Evolutionary conservation across 2,113 vertebrate species (phyloP).

Genomic region (Cynopterus brachyotis): DNA sequence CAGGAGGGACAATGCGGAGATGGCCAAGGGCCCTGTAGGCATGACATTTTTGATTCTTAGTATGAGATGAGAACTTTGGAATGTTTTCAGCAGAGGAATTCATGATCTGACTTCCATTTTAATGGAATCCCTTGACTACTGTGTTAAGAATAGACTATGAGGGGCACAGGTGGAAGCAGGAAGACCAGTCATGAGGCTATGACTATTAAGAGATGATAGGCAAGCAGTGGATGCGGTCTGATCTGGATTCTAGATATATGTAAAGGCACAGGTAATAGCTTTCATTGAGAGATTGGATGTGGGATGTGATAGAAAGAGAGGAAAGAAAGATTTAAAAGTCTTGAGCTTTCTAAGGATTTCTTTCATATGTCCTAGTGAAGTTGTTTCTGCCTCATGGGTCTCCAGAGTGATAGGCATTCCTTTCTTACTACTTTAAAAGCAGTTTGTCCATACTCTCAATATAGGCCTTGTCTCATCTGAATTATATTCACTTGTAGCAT

Average conservation of each 20-base stretch:
- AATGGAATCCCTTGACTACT: neutral
- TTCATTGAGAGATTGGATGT: neutral
- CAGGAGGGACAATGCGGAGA: fast-evolving
- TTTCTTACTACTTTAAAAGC: neutral
- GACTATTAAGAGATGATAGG: fast-evolving
- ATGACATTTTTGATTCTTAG: neutral
- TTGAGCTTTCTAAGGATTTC: neutral
- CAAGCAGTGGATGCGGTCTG: fast-evolving
- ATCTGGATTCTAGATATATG: neutral
- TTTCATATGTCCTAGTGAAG: neutral
- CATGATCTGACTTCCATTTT: neutral
- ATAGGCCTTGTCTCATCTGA: neutral
- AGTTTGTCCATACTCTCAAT: neutral
- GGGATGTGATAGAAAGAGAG: neutral
- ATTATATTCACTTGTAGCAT: neutral
- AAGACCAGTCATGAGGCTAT: neutral
- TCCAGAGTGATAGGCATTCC: no score
- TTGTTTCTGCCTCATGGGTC: neutral
- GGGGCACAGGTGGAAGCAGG: neutral
- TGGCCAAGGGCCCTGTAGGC: neutral
- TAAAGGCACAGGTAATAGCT: neutral
- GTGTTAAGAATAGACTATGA: neutral
- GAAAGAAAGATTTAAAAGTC: neutral
- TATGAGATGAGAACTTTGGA: neutral
- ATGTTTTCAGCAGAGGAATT: neutral